A percentile compares a stretch with the other conserved stretches of the same genome.
Conservation (phyloP, 1,140 invertebrate species). For the Coelopa frigida region DNA sequence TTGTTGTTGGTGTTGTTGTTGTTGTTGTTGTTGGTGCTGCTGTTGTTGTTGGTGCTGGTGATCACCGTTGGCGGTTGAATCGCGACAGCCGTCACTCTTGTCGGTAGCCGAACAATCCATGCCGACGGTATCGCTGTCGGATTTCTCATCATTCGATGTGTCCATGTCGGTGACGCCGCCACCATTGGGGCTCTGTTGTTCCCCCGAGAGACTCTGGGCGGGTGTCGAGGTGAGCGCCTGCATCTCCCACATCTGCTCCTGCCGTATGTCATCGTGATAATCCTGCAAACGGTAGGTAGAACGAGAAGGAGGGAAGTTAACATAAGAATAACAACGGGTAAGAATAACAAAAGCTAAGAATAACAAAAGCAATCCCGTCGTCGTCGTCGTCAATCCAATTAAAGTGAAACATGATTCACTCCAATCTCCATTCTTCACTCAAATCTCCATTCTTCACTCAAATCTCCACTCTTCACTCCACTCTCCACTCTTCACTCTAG, state of each 20-base stretch:
- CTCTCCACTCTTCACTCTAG: too few species aligned
- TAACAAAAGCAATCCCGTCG: too few species aligned
- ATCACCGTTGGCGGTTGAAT: slow-evolving; percentile 26
- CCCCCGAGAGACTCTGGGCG: slow-evolving; percentile 32
- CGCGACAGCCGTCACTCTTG: slow-evolving; percentile 31
- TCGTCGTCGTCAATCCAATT: too few species aligned
- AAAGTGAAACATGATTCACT: too few species aligned
- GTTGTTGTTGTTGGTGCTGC: slow-evolving; percentile 19
- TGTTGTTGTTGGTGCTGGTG: slow-evolving; percentile 14
- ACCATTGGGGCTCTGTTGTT: slow-evolving; percentile 36
- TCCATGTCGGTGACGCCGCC: slow-evolving; percentile 40
- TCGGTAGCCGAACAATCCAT: slow-evolving; percentile 39
- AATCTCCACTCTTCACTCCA: too few species aligned
- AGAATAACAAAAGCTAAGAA: too few species aligned
- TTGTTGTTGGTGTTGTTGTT: slow-evolving; percentile 14
- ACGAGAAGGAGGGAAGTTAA: too few species aligned
- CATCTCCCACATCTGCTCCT: slow-evolving; percentile 81
- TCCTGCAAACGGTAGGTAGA: too few species aligned
- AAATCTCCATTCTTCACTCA: too few species aligned
- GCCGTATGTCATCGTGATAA: slow-evolving; percentile 78
- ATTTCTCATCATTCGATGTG: slow-evolving; percentile 41
- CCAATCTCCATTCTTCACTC: too few species aligned
- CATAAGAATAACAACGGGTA: too few species aligned
- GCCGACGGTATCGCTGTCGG: slow-evolving; percentile 33
- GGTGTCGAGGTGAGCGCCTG: slow-evolving; percentile 55